Conservation (phyloP, 1,140 invertebrate genomes). For the Teleopsis dalmanni region DNA sequence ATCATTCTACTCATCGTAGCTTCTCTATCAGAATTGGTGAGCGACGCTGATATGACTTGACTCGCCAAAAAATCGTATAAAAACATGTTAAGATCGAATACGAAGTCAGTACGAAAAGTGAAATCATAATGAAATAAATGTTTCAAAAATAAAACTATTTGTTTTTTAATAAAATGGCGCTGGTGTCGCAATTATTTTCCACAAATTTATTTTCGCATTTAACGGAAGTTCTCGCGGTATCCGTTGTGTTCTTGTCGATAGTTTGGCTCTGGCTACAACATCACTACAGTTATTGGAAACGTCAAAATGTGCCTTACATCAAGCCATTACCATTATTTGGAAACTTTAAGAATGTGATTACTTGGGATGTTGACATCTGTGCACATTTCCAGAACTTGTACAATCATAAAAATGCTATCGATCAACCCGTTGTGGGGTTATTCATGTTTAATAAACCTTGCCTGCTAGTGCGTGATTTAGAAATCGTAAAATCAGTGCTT, state of each 20-base stretch:
- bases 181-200: too few species aligned
- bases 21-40: too few species aligned
- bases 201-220: too few species aligned
- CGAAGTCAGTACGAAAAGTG: too few species aligned
- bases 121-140: background rate
- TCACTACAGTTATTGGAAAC: constrained; percentile 38
- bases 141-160: background rate
- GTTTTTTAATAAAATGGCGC: background rate
- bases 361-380: constrained; percentile 13
- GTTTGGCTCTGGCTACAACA: constrained; percentile 5
- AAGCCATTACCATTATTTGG: constrained; percentile 33
- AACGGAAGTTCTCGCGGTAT: constrained; percentile 5
- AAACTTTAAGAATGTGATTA: constrained; percentile 24
- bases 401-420: constrained; percentile 12
- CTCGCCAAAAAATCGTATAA: too few species aligned
- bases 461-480: constrained; percentile 46
- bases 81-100: too few species aligned
- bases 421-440: constrained; percentile 36
- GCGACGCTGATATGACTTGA: too few species aligned
- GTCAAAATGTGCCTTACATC: constrained; percentile 40
- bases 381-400: constrained; percentile 20
- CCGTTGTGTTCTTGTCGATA: background rate
- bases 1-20: too few species aligned
- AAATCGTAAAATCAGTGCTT: constrained; percentile 48
- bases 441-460: constrained; percentile 42